A percentile compares a stretch with the other conserved stretches of the same genome.
phyloP scores from a whole-genome alignment of 2,113 vertebrate genomes.

The Nothobranchius furzeri region DNA sequence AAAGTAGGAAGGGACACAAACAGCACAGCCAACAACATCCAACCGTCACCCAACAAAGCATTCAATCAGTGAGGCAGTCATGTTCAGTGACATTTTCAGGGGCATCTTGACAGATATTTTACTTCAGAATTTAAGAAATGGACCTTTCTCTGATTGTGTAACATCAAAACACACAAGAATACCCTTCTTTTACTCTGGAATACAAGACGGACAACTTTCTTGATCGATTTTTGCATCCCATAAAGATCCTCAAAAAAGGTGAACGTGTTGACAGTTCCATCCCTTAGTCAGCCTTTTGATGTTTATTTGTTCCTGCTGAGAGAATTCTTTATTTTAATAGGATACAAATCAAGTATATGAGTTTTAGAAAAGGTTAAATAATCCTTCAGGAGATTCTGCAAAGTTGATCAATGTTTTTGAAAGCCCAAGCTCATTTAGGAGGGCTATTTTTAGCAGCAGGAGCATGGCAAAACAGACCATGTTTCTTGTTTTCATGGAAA shows the following conservation, averaged over 20 bases:
- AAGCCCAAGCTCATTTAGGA: background rate
- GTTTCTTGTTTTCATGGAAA: background rate
- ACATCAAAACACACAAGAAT: background rate
- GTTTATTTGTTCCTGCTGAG: background rate
- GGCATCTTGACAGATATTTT: constrained; percentile 7
- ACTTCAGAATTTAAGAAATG: constrained; percentile 4
- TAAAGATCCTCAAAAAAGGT: constrained; percentile 1
- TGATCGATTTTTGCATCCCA: background rate
- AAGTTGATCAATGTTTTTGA: background rate
- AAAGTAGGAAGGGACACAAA: constrained; percentile 19
- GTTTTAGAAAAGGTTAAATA: background rate
- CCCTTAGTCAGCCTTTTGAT: background rate
- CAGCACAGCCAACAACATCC: constrained; percentile 35
- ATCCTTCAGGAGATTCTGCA: background rate
- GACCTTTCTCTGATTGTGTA: constrained; percentile 1
- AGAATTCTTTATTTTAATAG: background rate
- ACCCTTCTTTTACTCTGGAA: background rate
- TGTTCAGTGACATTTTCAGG: background rate
- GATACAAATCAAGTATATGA: constrained; percentile 3
- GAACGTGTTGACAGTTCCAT: background rate
- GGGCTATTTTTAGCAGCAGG: constrained; percentile 1
- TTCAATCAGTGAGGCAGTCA: constrained; percentile 13
- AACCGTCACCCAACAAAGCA: constrained; percentile 25
- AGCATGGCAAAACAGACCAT: background rate
- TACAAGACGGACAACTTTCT: background rate